Evolutionary conservation across 2,888 invertebrate genomes (phyloP).

Genomic region (Bellardia bayeri): DNA sequence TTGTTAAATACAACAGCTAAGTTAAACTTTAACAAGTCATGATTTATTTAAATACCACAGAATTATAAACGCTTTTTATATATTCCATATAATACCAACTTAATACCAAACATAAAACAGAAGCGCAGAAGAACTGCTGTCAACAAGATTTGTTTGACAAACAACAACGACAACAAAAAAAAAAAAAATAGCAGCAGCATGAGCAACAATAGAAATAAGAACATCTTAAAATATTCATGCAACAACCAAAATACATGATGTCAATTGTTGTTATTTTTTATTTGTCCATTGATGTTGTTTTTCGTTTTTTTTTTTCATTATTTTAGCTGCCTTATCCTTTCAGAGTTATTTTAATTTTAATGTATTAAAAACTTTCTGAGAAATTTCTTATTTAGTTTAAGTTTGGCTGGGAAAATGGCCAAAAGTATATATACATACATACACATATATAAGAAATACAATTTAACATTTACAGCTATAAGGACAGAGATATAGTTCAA

Average conservation of each 20-base stretch:
- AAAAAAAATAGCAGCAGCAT: background rate
- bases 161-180: background rate
- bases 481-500: conserved; percentile 25
- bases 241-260: conserved; percentile 55
- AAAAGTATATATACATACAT: background rate
- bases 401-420: conserved; percentile 42
- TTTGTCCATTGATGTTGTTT: conserved; percentile 20
- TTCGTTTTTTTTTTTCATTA: background rate
- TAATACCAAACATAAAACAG: conserved; percentile 28
- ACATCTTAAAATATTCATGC: conserved; percentile 62
- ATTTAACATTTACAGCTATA: conserved; percentile 30
- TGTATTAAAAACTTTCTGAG: conserved; percentile 65
- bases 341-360: conserved; percentile 68
- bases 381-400: conserved; percentile 23
- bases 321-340: conserved; percentile 20
- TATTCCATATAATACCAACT: conserved; percentile 47
- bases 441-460: background rate
- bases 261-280: conserved; percentile 49
- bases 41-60: conserved; percentile 65
- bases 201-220: conserved; percentile 16
- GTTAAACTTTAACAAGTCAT: conserved; percentile 59
- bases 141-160: conserved; percentile 68
- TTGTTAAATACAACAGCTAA: conserved; percentile 14
- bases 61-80: conserved; percentile 39
- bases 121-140: conserved; percentile 51